Conservation (phyloP, 2,888 invertebrate species). For the Piscicola geometra region DNA sequence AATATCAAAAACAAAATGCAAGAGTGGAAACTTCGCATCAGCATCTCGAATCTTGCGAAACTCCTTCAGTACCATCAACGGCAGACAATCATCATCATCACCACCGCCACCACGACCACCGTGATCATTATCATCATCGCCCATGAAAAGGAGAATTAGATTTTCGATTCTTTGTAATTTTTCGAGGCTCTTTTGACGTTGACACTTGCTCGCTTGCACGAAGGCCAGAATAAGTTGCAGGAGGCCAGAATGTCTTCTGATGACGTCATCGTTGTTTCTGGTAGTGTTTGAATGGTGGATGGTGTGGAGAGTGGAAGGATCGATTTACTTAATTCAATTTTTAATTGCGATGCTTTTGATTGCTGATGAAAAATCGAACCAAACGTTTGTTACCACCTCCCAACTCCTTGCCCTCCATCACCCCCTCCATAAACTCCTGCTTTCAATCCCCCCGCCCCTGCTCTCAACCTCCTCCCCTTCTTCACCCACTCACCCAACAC, state of each 20-base stretch:
- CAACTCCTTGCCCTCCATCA: too few relatives aligned
- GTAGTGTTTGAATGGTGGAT: too few relatives aligned
- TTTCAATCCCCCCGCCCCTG: too few relatives aligned
- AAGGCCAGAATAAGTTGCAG: neutral
- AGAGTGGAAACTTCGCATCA: neutral
- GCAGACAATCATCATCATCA: neutral
- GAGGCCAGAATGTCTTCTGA: slow-evolving; percentile 1
- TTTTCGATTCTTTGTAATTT: neutral
- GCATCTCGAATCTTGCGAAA: neutral
- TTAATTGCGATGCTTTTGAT: too few relatives aligned
- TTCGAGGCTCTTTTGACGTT: neutral
- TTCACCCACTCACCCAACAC: too few relatives aligned
- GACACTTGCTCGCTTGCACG: neutral
- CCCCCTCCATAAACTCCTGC: too few relatives aligned
- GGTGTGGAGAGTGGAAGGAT: too few relatives aligned
- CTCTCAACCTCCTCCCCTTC: too few relatives aligned
- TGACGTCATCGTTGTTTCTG: neutral
- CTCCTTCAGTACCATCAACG: neutral
- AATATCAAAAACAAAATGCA: neutral
- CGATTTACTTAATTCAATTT: too few relatives aligned
- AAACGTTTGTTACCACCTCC: too few relatives aligned
- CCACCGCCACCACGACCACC: too few relatives aligned
- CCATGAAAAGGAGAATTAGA: neutral
- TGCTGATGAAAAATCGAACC: too few relatives aligned
- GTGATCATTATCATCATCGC: neutral